Evolutionary conservation across 2,797 vertebrate species (phyloP).

Genomic region (Malurus leucopterus): DNA sequence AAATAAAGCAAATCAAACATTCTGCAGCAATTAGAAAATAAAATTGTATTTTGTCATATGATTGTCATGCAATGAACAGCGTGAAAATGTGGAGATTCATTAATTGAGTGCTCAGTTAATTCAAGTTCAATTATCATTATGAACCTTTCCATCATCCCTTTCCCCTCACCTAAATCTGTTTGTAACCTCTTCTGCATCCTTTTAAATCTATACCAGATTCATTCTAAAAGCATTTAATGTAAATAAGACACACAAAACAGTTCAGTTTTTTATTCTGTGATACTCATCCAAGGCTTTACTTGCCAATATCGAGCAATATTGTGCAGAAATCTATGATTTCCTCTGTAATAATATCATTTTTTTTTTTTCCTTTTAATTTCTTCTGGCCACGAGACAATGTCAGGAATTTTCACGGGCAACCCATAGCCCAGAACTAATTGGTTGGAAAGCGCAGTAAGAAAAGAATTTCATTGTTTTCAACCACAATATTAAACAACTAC

Average conservation of each 20-base stretch:
- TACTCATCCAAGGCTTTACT: not conserved
- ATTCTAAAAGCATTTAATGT: not conserved
- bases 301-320: conserved; percentile 9
- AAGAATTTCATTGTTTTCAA: conserved; percentile 19
- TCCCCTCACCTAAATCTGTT: not conserved
- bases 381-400: not conserved
- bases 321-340: conserved; percentile 32
- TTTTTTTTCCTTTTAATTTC: not conserved
- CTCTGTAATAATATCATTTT: not conserved
- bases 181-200: not conserved
- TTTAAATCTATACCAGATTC: not conserved
- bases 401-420: not conserved
- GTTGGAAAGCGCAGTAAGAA: not conserved
- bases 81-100: not conserved
- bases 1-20: not conserved
- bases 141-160: not conserved
- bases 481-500: not conserved
- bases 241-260: not conserved
- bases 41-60: not conserved
- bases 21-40: not conserved
- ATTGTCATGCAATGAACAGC: not conserved
- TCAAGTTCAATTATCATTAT: not conserved
- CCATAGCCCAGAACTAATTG: conserved; percentile 34
- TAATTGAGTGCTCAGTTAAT: not conserved
- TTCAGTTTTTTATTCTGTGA: not conserved